These are phyloP conservation scores for Esperia sulphurella DNA, from an alignment of 2,888 invertebrate genomes.

Conservation along the genomic window DNA sequence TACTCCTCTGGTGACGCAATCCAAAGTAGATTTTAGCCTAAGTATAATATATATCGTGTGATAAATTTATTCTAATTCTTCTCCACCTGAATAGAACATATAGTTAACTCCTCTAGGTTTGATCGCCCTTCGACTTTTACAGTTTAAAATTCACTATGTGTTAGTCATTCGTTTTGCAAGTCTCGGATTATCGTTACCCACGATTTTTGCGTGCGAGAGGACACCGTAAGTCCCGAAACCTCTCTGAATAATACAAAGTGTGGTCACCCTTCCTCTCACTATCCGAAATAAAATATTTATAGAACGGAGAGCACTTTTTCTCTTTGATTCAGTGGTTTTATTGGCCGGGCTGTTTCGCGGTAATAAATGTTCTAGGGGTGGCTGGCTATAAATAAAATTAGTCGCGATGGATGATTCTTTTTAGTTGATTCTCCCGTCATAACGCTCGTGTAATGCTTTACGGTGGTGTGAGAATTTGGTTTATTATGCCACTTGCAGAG, in stretches of 20 bases:
- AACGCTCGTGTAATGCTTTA: conserved; percentile 26
- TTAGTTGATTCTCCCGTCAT: conserved; percentile 39
- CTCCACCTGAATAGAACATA: too few relatives aligned
- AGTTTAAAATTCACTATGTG: too few relatives aligned
- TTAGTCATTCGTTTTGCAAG: too few relatives aligned
- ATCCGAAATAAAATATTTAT: conserved; percentile 79
- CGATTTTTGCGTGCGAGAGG: too few relatives aligned
- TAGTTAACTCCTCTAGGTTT: too few relatives aligned
- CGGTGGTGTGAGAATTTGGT: conserved; percentile 7
- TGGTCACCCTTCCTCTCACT: conserved; percentile 65
- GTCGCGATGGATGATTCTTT: conserved; percentile 62
- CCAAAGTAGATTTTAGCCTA: too few relatives aligned
- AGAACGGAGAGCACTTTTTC: conserved; percentile 74
- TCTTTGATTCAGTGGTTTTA: conserved; percentile 79
- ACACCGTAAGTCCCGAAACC: too few relatives aligned
- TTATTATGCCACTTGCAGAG: conserved; percentile 4
- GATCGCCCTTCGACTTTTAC: too few relatives aligned
- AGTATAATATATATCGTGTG: too few relatives aligned
- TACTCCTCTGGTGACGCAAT: too few relatives aligned
- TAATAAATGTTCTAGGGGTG: conserved; percentile 67
- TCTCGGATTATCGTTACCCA: too few relatives aligned
- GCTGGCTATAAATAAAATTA: conserved; percentile 71
- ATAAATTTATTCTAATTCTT: too few relatives aligned
- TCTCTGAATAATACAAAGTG: neutral
- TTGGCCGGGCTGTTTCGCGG: conserved; percentile 67